Evolutionary conservation across 2,797 vertebrate genomes (phyloP), one percentile per base, ranked within the genome.

Genomic region (Aotus griseimembra): DNA sequence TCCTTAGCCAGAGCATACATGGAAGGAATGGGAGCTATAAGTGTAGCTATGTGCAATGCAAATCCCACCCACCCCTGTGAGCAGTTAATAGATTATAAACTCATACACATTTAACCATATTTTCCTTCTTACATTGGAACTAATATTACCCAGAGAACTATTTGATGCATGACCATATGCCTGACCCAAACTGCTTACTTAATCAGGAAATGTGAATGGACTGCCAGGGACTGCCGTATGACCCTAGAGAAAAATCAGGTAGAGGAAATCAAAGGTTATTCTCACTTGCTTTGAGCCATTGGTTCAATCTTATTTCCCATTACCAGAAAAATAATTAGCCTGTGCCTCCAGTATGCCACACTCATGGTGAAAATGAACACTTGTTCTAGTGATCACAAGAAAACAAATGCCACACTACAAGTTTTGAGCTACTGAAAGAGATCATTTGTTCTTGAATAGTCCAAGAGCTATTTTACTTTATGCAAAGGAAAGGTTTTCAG

Each of bases 71-170:
- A 77, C 33, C 77, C 13, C 22, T 55, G 30, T 73, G 15, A 87
- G 70, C 19, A 95, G 89, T 73, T 72, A 76, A 72, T 93, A 75
- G 77, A 93, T 88, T 36, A n/a, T 0, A 55, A 81, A 90, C 36
- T 61, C 73, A 64, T 20, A 58, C 41, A 70, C 33, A 44, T 36
- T 79, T 96, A 28, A 61, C 15, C 26, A 24, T 72, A 73, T 39
- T 96, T 88, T 96, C 58, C 44, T 36, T 95, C 64, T 86, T 92
- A 26, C 5, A 5, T 91, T 57, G 82, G 36, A 86, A 46, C 48
- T 83, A 55, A 82, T 57, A 79, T 55, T 85, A 94, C 19, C 41
- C 67, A 93, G 22, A 15, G 17, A 70, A 61, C 22, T n/a, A 84
- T 7, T 28, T 5, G 33, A n/a, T 44, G 10, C 4, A 5, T 61